A percentile compares a stretch with the other conserved stretches of the same genome.
Evolutionary conservation across 1,140 invertebrate species (phyloP).

Genomic region (Drosophila arizonae): DNA sequence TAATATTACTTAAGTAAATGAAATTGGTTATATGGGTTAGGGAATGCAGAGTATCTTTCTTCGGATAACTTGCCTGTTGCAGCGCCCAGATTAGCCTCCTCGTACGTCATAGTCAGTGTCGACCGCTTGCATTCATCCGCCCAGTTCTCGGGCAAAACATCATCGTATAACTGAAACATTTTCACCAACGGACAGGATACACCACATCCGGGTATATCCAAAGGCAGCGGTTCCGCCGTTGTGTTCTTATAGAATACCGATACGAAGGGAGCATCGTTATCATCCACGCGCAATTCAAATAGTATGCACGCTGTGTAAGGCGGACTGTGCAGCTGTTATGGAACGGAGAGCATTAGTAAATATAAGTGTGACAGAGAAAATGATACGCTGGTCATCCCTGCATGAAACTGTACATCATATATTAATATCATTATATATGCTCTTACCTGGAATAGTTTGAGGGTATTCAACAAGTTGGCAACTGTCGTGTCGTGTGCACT

Average conservation of each 20-base stretch:
- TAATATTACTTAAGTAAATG: no score
- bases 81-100: slow-evolving; percentile 74
- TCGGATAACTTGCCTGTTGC: slow-evolving; percentile 65
- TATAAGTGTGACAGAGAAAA: no score
- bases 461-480: slow-evolving; percentile 88
- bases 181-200: slow-evolving; percentile 85
- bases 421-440: background rate
- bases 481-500: slow-evolving; percentile 93
- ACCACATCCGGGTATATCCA: slow-evolving; percentile 86
- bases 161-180: slow-evolving; percentile 84
- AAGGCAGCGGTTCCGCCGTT: slow-evolving; percentile 83
- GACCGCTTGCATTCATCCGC: slow-evolving; percentile 84
- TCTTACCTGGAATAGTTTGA: slow-evolving; percentile 88
- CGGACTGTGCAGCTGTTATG: slow-evolving; percentile 85
- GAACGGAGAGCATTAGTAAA: background rate
- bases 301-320: slow-evolving; percentile 89
- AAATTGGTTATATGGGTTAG: no score
- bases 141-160: slow-evolving; percentile 85
- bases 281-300: slow-evolving; percentile 86
- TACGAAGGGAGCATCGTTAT: slow-evolving; percentile 74
- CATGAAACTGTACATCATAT: no score
- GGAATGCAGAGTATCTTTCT: background rate
- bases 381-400: no score
- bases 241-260: slow-evolving; percentile 87
- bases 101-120: slow-evolving; percentile 77